Evolutionary conservation across 2,888 invertebrate genomes (phyloP).

Genomic region (Clunio marinus): DNA sequence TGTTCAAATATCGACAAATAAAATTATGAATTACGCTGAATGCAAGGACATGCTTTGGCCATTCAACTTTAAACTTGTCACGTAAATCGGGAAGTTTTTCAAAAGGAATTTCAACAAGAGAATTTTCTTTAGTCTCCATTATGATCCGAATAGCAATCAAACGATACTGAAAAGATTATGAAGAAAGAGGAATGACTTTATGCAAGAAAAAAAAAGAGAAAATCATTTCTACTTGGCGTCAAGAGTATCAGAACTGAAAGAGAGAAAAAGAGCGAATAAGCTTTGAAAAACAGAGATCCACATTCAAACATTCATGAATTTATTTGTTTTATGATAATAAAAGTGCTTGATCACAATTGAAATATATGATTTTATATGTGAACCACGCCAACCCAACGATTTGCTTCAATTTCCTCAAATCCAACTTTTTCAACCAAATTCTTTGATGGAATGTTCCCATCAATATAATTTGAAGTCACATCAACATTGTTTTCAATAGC

Average conservation of each 20-base stretch:
- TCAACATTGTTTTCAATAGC: constrained; percentile 43
- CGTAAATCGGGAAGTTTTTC: constrained; percentile 42
- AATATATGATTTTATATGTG: not conserved
- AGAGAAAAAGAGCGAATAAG: too few species aligned
- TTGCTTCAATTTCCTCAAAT: constrained; percentile 43
- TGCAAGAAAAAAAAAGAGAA: too few species aligned
- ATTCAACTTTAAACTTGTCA: constrained; percentile 43
- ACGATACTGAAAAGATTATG: too few species aligned
- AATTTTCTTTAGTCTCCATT: constrained; percentile 15
- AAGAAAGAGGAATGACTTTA: too few species aligned
- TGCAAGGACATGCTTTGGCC: constrained; percentile 44
- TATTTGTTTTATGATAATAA: too few species aligned
- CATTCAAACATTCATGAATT: too few species aligned
- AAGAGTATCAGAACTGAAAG: too few species aligned
- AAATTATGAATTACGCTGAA: constrained; percentile 44
- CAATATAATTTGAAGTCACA: constrained; percentile 44
- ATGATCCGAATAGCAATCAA: too few species aligned
- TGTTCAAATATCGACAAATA: constrained; percentile 43
- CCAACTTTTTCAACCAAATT: constrained; percentile 44
- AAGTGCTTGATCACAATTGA: not conserved
- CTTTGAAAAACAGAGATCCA: too few species aligned
- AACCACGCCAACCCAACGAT: constrained; percentile 1
- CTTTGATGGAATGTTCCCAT: constrained; percentile 43
- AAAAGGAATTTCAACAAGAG: constrained; percentile 41
- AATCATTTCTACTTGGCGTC: too few species aligned